Evolutionary conservation across 2,888 invertebrate species (phyloP), one percentile per base, ranked within the genome.

Genomic region (Callyntrura guangdongensis): DNA sequence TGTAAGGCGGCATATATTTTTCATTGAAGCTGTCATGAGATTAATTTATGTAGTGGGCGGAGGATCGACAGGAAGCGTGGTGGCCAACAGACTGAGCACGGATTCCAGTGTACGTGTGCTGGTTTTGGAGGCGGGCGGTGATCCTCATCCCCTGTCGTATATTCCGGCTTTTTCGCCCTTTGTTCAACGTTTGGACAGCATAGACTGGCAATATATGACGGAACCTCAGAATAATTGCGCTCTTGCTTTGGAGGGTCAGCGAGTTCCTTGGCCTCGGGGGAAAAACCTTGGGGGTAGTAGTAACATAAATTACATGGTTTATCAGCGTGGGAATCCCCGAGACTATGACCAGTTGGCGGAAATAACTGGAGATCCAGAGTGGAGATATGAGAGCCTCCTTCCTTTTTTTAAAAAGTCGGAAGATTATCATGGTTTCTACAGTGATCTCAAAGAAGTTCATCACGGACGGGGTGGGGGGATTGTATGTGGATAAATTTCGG

Each of bases 141-240:
- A 92, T 20, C 92, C 92, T 0, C 88, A 85, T 0, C 92, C 90
- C 0, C 53, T 92, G 2, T 72, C 90, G 4, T 89, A 77, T 3
- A 89, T 92, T 20, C 93, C 93, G 0, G 90, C 89, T 3, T 77
- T 92, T 81, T 92, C 92, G 6, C 90, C 91, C 1, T 92, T 89
- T 47, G 64, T 89, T 8, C 91, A 92, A 36, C 82, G 92, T 56
- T 77, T 92, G 36, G 91, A 86, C 36, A 91, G 89, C 22, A 89
- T 91, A n/a, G 93, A 93, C 84, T 93, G 91, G 90, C 90, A 91
- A 83, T 93, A 92, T 81, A 59, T 81, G 12, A 93, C 92, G 56
- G 90, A 81, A 11, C 92, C 92, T 25, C 91, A 92, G 36, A 89
- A 92, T 53, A 90, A 92, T 59, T 90, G 91, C n/a, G 92, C 92